These are phyloP conservation scores for Lasioglossum albipes DNA, from an alignment of 1,140 invertebrate genomes.

Conservation along the genomic window DNA sequence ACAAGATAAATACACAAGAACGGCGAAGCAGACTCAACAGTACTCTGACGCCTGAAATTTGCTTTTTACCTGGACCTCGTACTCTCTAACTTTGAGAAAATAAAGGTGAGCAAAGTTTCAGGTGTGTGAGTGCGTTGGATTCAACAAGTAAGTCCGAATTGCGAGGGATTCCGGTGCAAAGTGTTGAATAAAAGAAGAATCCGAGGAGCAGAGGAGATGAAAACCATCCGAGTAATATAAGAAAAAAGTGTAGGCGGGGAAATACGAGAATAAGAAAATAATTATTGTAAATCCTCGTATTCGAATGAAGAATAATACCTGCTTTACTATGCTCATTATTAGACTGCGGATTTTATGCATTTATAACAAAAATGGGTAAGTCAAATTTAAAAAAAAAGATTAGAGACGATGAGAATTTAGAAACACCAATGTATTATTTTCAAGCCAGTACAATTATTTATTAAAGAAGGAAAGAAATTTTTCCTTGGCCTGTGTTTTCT, in stretches of 20 bases:
- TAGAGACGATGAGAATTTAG: too few relatives aligned
- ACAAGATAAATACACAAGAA: constrained; percentile 3
- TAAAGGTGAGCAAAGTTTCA: constrained; percentile 80
- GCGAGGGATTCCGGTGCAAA: too few relatives aligned
- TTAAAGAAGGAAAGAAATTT: too few relatives aligned
- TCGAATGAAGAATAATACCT: not conserved
- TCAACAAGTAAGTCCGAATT: constrained; percentile 50
- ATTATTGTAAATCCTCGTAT: not conserved
- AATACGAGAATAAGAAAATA: not conserved
- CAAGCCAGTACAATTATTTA: too few relatives aligned
- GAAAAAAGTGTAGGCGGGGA: not conserved
- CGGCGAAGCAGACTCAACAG: constrained; percentile 58
- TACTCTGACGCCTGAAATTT: constrained; percentile 80
- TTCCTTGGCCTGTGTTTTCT: too few relatives aligned
- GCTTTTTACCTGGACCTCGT: constrained; percentile 77
- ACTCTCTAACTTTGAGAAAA: constrained; percentile 71
- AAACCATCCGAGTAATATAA: not conserved
- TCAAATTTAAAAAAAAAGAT: too few relatives aligned
- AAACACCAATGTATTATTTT: too few relatives aligned
- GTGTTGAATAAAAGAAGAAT: not conserved
- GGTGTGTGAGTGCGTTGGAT: constrained; percentile 77
- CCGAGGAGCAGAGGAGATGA: not conserved
- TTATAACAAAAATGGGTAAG: too few relatives aligned
- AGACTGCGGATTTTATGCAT: too few relatives aligned
- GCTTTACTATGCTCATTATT: too few relatives aligned